Conservation (phyloP, 1,140 invertebrate genomes). For the Tetragnatha versicolor region DNA sequence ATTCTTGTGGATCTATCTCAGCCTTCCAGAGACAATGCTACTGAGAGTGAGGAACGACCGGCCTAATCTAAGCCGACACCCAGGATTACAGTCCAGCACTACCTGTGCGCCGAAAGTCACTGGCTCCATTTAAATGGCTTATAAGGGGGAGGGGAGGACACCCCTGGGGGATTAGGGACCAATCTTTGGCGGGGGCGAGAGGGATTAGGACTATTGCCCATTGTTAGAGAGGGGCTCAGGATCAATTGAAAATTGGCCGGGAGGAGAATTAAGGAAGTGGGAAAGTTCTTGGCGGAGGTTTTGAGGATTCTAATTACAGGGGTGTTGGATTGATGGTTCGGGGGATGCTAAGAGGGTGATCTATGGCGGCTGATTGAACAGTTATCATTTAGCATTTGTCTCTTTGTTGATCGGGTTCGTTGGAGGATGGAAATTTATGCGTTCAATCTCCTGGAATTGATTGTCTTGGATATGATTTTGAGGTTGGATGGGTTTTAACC, state of each 20-base stretch:
- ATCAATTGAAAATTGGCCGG: slow-evolving; percentile 39
- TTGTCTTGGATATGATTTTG: too few species aligned
- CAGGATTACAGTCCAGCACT: slow-evolving; percentile 16
- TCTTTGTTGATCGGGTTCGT: too few species aligned
- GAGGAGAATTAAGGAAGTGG: slow-evolving; percentile 2
- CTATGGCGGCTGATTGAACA: too few species aligned
- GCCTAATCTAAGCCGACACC: slow-evolving; percentile 29
- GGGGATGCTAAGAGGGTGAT: too few species aligned
- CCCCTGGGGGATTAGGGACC: slow-evolving; percentile 12
- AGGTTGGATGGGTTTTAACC: too few species aligned
- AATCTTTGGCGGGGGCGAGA: neutral
- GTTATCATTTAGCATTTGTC: too few species aligned
- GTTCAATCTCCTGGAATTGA: neutral
- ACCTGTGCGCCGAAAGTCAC: slow-evolving; percentile 17
- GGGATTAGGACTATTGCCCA: slow-evolving; percentile 10
- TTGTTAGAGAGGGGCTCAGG: slow-evolving; percentile 21
- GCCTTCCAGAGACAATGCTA: neutral
- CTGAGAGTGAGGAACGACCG: slow-evolving; percentile 20
- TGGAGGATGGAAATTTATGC: too few species aligned
- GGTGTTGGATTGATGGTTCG: too few species aligned
- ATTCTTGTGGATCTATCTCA: slow-evolving; percentile 2
- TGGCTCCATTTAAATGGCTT: slow-evolving; percentile 35
- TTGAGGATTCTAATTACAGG: too few species aligned
- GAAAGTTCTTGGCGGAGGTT: neutral
- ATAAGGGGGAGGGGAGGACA: slow-evolving; percentile 5